Base-by-base conservation (phyloP, 2,888 invertebrate genomes). In the Ormyrus nitidulus region DNA sequence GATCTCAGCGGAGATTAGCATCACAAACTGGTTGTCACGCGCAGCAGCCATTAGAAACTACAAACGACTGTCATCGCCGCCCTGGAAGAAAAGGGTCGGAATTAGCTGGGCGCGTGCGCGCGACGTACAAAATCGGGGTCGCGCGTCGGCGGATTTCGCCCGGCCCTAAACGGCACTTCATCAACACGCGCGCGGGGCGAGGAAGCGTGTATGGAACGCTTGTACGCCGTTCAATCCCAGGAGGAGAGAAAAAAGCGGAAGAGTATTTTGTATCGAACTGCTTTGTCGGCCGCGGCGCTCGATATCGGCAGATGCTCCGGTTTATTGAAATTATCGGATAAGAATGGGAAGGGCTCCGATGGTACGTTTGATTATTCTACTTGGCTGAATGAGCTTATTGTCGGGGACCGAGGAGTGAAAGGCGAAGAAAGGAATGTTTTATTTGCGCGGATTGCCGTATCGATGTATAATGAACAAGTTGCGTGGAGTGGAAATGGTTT, bases 221-320 rank as follows among this genome's bases (percentile, higher is more conserved):
- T 34, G 58, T 70, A 19, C 34, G 10, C n/a, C 13, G 13, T 10
- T 49, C 46, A 53, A 70, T 58, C 34, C 34, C 34, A 49, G 34
- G 34, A 34, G 34, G 3, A 34, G 34, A 44, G 34, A 10, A 74
- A 44, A 62, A 49, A 62, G 19, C 44, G 59, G 7, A 56, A 65
- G 49, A 6, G n/a, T 13, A 76, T 34, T 34, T 34, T 34, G 3
- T 34, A 34, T 54, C 34, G 56, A 65, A 65, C 65, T 51, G 71
- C 19, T 65, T 71, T 70, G 51, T 72, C 7, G 10, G 46, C 51
- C 4, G 44, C 6, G 64, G 34, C 11, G 34, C 34, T 34, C 34
- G 34, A 34, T 34, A 34, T 34, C 34, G 59, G 13, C 72, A 78
- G 65, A 66, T 68, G 72, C 61, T n/a, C 9, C 49, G 51, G 19